Conservation (phyloP, 64 coral and sea anemone species). For the Montipora sp. region DNA sequence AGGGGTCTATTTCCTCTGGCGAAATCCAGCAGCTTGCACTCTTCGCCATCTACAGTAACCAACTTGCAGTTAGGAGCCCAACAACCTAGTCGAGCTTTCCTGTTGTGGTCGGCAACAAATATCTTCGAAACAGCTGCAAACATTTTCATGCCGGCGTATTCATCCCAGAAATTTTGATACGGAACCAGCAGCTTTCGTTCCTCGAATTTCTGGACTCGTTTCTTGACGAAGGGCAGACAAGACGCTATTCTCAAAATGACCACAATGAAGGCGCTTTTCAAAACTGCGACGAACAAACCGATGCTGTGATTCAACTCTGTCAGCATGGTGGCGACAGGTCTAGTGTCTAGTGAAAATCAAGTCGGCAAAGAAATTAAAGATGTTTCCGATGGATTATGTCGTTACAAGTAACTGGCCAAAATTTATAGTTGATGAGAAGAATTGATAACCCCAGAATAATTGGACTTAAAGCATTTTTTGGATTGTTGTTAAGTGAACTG, state of each 20-base stretch:
- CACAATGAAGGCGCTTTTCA: neutral
- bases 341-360: neutral
- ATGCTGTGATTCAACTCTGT: neutral
- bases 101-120: slow-evolving; percentile 19
- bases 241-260: slow-evolving; percentile 23
- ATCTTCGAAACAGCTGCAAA: neutral
- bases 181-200: slow-evolving; percentile 32
- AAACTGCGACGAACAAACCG: neutral
- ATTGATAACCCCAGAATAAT: slow-evolving; percentile 20
- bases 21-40: slow-evolving; percentile 21
- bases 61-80: slow-evolving; percentile 38
- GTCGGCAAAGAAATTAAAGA: neutral
- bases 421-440: neutral
- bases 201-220: neutral
- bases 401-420: slow-evolving; percentile 11
- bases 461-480: neutral
- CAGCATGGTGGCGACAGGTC: neutral
- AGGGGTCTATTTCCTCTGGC: slow-evolving; percentile 45
- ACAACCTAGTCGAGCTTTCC: slow-evolving; percentile 31
- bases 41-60: slow-evolving; percentile 12
- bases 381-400: neutral
- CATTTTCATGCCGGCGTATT: slow-evolving; percentile 32
- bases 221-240: slow-evolving; percentile 17
- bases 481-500: neutral
- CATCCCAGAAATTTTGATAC: slow-evolving; percentile 59